These are phyloP conservation scores for Brachionus rubens DNA, from an alignment of 1,140 invertebrate species.

Conservation along the genomic window DNA sequence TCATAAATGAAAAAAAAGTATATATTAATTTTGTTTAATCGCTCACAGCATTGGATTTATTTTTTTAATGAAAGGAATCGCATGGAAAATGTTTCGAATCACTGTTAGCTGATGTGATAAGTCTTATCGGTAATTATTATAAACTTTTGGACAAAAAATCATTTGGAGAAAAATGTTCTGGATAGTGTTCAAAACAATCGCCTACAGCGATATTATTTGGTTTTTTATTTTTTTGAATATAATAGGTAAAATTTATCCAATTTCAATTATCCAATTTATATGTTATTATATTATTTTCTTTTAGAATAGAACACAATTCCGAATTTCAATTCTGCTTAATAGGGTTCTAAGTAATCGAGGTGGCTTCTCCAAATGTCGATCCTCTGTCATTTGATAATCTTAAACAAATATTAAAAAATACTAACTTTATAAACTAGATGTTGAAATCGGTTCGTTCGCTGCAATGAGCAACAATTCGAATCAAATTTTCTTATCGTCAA, in stretches of 20 bases:
- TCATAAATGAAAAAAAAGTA: conserved; percentile 35
- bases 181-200: not conserved
- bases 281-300: no score
- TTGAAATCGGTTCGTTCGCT: conserved; percentile 8
- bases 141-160: not conserved
- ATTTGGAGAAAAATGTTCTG: conserved; percentile 38
- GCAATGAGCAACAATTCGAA: not conserved
- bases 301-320: no score
- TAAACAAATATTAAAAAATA: not conserved
- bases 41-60: not conserved
- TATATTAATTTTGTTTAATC: no score
- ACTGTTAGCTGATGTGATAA: conserved; percentile 28
- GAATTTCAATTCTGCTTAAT: no score
- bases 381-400: not conserved
- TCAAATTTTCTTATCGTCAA: not conserved
- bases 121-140: conserved; percentile 23
- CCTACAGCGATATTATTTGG: no score
- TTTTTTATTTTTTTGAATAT: no score
- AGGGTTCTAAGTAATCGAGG: no score
- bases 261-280: no score
- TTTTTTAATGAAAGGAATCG: no score
- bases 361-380: conserved; percentile 41
- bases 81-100: conserved; percentile 8
- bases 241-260: no score
- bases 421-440: conserved; percentile 29